A percentile compares a stretch with the other conserved stretches of the same genome.
Evolutionary conservation across 2,113 vertebrate species (phyloP).

Genomic region (Perccottus glenii): DNA sequence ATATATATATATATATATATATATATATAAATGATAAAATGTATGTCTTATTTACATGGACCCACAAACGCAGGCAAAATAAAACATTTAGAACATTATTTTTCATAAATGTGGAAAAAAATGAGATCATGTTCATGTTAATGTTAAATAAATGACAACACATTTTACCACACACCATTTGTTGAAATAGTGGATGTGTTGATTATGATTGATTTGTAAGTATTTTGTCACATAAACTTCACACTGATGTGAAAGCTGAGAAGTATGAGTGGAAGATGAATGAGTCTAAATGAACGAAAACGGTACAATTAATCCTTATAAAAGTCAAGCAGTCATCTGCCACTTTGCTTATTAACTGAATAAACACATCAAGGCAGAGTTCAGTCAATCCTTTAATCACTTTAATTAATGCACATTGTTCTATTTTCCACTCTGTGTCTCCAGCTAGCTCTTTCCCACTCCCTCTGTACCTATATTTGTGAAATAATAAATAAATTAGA

Average conservation of each 20-base stretch:
- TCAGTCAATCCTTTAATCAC: conserved; percentile 81
- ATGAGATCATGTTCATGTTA: too few relatives aligned
- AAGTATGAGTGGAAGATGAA: conserved; percentile 57
- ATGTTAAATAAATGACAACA: too few relatives aligned
- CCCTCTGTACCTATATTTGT: conserved; percentile 69
- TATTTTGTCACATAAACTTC: background rate
- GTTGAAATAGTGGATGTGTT: too few relatives aligned
- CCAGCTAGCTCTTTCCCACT: conserved; percentile 51
- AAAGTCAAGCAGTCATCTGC: conserved; percentile 78
- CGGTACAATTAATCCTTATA: conserved; percentile 68
- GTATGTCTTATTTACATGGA: too few relatives aligned
- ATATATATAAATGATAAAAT: too few relatives aligned
- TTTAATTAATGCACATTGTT: conserved; percentile 84
- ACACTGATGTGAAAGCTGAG: conserved; percentile 50
- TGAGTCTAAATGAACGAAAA: conserved; percentile 61
- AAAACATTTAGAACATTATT: too few relatives aligned
- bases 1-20: too few relatives aligned
- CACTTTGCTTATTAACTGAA: conserved; percentile 87
- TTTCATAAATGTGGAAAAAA: too few relatives aligned
- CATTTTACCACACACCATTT: too few relatives aligned
- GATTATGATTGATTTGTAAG: conserved; percentile 1
- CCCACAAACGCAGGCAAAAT: too few relatives aligned
- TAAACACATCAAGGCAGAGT: conserved; percentile 87
- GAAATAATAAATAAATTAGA: conserved; percentile 82
- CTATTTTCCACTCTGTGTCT: conserved; percentile 53